Evolutionary conservation across 1,140 invertebrate genomes (phyloP).

Genomic region (Ceratina australensis): DNA sequence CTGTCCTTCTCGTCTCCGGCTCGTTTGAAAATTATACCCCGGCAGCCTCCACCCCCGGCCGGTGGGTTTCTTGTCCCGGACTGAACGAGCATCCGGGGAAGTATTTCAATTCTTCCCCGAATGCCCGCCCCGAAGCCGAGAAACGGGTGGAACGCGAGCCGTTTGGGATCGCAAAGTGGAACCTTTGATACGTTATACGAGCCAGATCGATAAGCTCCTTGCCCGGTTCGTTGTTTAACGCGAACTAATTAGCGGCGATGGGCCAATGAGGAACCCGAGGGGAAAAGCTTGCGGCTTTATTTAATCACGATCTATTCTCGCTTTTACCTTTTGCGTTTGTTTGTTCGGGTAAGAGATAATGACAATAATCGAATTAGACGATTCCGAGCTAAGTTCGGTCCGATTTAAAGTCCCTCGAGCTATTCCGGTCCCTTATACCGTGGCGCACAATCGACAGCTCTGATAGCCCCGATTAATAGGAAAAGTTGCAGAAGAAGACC

Average conservation of each 20-base stretch:
- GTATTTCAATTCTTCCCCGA: conserved; percentile 27
- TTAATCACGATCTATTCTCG: neutral
- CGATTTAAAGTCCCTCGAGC: no score
- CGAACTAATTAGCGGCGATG: neutral
- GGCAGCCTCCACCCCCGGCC: neutral
- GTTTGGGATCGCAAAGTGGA: neutral
- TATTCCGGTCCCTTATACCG: no score
- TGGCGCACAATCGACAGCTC: neutral
- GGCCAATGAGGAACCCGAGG: neutral
- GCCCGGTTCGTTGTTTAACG: neutral
- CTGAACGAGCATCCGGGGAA: neutral
- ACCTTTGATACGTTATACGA: neutral
- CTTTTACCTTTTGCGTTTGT: no score
- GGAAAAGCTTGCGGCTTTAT: neutral
- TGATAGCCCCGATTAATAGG: neutral
- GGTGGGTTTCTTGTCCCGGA: neutral
- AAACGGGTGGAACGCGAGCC: neutral
- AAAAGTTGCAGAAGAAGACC: neutral
- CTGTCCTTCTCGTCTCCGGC: neutral
- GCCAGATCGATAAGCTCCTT: conserved; percentile 23
- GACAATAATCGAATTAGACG: no score
- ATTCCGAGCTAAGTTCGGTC: no score
- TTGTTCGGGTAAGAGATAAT: no score
- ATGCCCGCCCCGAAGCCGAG: neutral
- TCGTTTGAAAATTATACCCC: conserved; percentile 4